Conservation (phyloP, 2,113 vertebrate species). For the Riparia riparia region DNA sequence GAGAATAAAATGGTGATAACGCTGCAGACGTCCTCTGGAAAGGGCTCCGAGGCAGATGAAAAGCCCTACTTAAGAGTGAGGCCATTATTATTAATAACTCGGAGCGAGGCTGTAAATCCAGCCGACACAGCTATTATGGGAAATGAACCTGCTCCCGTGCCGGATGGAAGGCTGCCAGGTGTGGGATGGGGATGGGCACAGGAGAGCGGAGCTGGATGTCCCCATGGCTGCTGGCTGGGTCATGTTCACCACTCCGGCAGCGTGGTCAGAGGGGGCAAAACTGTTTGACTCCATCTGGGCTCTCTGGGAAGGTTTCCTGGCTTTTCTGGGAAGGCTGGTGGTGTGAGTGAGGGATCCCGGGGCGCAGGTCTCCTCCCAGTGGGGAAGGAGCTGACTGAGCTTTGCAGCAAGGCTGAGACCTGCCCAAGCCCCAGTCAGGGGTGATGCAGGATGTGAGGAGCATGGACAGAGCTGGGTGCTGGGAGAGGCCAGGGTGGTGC, state of each 20-base stretch:
- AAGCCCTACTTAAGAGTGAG: slow-evolving; percentile 42
- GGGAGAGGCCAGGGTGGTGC: not conserved
- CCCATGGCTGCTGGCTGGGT: accelerated
- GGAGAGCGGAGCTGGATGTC: not conserved
- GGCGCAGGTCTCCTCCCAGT: not conserved
- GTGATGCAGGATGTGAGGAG: not conserved
- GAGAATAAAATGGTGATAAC: slow-evolving; percentile 36
- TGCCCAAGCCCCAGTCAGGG: not conserved
- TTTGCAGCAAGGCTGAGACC: not conserved
- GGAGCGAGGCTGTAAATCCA: slow-evolving; percentile 42
- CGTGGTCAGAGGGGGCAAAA: accelerated
- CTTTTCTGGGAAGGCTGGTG: not conserved
- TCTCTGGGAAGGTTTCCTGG: not conserved
- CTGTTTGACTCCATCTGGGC: accelerated
- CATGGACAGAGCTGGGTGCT: accelerated
- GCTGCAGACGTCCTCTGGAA: slow-evolving; percentile 40
- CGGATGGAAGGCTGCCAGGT: not conserved
- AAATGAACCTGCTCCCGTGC: not conserved
- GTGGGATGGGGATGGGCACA: not conserved
- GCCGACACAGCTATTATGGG: not conserved
- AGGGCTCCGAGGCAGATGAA: slow-evolving; percentile 58
- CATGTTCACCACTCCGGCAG: accelerated
- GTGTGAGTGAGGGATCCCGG: not conserved
- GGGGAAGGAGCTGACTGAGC: not conserved
- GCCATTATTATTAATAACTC: slow-evolving; percentile 64